A percentile compares a stretch with the other conserved stretches of the same genome.
Conservation (phyloP, 2,888 invertebrate species). For the Glyphotaelius pellucidus region DNA sequence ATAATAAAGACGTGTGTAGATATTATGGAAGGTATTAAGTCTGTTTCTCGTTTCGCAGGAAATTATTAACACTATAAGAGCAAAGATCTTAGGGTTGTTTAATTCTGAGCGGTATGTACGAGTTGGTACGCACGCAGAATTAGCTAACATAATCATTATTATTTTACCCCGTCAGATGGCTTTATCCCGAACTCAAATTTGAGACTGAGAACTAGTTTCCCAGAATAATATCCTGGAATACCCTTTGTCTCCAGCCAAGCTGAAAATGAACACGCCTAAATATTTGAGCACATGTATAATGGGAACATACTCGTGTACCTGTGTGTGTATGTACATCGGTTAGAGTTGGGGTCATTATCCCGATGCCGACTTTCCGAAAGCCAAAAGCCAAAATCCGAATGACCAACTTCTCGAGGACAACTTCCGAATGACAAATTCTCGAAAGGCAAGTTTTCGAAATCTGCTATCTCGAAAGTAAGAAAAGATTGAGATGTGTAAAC, state of each 20-base stretch:
- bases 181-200: conserved; percentile 20
- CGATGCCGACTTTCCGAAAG: not conserved
- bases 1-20: not conserved
- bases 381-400: not conserved
- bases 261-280: conserved; percentile 11
- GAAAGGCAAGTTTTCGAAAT: not conserved
- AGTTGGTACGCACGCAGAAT: conserved; percentile 21
- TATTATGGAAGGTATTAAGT: not conserved
- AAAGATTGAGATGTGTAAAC: too few species aligned
- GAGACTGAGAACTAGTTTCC: conserved; percentile 5
- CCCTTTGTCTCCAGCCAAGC: conserved; percentile 32
- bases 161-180: conserved; percentile 10
- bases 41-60: not conserved
- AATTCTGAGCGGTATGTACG: conserved; percentile 1
- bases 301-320: not conserved
- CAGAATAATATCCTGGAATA: conserved; percentile 14
- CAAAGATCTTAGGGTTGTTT: conserved; percentile 29
- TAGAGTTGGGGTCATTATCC: not conserved
- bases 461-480: not conserved
- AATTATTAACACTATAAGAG: conserved; percentile 31
- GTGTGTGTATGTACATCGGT: not conserved
- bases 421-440: not conserved
- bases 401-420: not conserved
- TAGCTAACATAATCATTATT: conserved; percentile 42
- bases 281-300: not conserved